phyloP scores from a whole-genome alignment of 2,797 vertebrate genomes.

The Craterocephalus amniculus region DNA sequence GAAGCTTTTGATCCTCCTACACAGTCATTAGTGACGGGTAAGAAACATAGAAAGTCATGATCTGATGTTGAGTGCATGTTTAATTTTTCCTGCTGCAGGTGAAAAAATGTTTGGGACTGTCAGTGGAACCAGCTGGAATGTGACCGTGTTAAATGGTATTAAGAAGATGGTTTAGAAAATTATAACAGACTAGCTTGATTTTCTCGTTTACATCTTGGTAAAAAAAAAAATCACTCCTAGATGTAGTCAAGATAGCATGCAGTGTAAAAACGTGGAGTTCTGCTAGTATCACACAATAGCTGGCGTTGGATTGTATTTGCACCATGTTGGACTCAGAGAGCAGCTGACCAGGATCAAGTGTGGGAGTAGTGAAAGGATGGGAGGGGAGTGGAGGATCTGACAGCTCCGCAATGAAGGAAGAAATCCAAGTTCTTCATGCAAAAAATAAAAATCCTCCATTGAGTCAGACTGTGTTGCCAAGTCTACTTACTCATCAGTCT shows the following conservation, averaged over 20 bases:
- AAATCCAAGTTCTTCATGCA: slow-evolving; percentile 45
- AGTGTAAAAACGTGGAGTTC: slow-evolving; percentile 30
- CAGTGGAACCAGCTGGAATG: too few species aligned
- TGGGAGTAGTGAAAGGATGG: slow-evolving; percentile 69
- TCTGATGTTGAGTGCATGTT: neutral
- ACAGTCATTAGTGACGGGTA: neutral
- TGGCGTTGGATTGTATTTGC: slow-evolving; percentile 60
- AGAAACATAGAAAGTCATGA: neutral
- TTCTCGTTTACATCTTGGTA: slow-evolving; percentile 4
- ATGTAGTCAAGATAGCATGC: slow-evolving; percentile 20
- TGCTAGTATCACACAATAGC: slow-evolving; percentile 39
- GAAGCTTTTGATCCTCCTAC: neutral
- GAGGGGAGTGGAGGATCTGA: slow-evolving; percentile 59
- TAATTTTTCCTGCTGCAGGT: neutral
- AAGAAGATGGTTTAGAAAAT: neutral
- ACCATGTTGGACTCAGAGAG: slow-evolving; percentile 68
- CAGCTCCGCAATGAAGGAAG: slow-evolving; percentile 47
- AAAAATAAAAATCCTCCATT: slow-evolving; percentile 24
- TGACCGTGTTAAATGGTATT: neutral
- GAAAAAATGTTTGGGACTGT: neutral
- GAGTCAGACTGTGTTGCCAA: slow-evolving; percentile 50
- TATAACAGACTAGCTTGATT: neutral
- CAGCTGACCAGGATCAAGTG: slow-evolving; percentile 68
- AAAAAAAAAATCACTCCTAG: neutral
- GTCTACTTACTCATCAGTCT: slow-evolving; percentile 47